Evolutionary conservation across 2,113 vertebrate species (phyloP).

Genomic region (Microcebus lehilahytsara): DNA sequence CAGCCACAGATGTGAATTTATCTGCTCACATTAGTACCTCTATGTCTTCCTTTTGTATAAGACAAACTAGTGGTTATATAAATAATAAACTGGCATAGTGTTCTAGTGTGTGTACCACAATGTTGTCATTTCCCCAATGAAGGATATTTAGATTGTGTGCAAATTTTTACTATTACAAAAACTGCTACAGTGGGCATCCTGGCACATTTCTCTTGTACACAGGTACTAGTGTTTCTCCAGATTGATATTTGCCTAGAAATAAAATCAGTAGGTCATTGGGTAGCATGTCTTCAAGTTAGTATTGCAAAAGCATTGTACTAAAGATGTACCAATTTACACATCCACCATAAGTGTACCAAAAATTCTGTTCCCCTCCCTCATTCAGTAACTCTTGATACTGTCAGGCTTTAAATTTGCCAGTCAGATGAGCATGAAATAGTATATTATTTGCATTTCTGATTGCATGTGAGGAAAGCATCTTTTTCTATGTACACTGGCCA

Average conservation of each 20-base stretch:
- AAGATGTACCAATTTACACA: background rate
- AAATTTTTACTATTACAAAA: background rate
- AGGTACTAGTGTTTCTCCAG: background rate
- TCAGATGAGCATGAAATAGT: background rate
- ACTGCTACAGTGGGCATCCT: background rate
- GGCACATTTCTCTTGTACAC: background rate
- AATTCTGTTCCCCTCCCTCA: no score
- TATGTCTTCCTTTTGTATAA: background rate
- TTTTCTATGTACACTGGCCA: background rate
- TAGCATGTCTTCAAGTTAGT: background rate
- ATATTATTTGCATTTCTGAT: background rate
- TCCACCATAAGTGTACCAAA: no score
- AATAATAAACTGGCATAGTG: background rate
- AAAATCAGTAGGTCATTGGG: background rate
- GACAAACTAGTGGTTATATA: background rate
- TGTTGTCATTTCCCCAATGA: background rate
- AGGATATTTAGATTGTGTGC: background rate
- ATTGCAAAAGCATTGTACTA: background rate
- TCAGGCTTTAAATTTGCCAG: no score
- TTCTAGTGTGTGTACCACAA: background rate
- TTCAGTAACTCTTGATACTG: background rate
- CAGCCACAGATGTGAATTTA: background rate
- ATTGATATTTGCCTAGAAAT: background rate
- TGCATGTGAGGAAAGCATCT: background rate
- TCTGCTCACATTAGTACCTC: background rate